These are phyloP conservation scores for Glaucopsyche alexis DNA, from an alignment of 2,888 invertebrate species.

Conservation along the genomic window DNA sequence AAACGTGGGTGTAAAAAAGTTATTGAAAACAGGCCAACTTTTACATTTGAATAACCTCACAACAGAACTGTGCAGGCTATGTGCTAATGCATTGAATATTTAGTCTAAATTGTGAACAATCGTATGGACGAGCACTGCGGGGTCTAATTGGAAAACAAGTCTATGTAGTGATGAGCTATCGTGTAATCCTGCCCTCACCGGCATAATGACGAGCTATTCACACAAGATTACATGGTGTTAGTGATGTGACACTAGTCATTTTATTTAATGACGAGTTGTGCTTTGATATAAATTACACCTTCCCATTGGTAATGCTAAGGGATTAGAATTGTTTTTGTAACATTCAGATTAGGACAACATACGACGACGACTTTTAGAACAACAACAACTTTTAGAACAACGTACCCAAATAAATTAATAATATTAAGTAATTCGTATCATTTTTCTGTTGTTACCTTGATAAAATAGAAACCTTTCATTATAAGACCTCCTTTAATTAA, in stretches of 20 bases:
- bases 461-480: too few relatives aligned
- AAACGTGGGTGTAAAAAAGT: too few relatives aligned
- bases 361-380: too few relatives aligned
- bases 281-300: neutral
- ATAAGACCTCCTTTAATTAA: too few relatives aligned
- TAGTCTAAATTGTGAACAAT: conserved; percentile 16
- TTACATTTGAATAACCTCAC: neutral
- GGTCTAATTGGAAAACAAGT: conserved; percentile 11
- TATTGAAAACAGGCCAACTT: neutral
- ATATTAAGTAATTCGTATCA: too few relatives aligned
- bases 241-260: conserved; percentile 2
- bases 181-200: neutral
- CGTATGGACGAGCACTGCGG: neutral
- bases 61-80: neutral
- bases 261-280: neutral
- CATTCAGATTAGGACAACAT: neutral
- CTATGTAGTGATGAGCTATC: conserved; percentile 9
- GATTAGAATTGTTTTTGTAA: neutral
- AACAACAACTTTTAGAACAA: too few relatives aligned
- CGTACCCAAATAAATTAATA: neutral
- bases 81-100: conserved; percentile 13
- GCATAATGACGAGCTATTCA: conserved; percentile 17
- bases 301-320: neutral
- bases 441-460: too few relatives aligned
- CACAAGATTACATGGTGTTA: conserved; percentile 8